Evolutionary conservation across 2,113 vertebrate genomes (phyloP).

Genomic region (Rhinoptilus africanus): DNA sequence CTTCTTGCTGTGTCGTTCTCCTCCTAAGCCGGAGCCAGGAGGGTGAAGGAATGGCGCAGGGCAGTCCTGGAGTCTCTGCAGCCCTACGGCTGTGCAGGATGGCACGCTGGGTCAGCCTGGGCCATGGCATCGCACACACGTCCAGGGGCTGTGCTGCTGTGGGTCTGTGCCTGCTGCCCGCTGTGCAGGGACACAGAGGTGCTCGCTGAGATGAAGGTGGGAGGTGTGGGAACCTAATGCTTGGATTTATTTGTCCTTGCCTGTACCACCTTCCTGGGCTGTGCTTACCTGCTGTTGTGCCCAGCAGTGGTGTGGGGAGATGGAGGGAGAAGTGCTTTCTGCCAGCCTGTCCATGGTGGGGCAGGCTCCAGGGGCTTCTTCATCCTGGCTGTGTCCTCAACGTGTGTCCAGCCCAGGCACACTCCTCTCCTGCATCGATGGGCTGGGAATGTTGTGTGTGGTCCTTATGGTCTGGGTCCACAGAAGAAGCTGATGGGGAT

Average conservation of each 20-base stretch:
- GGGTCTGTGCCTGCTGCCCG: background rate
- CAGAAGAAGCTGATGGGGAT: background rate
- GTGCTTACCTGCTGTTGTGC: background rate
- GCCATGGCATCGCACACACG: accelerated
- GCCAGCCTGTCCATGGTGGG: background rate
- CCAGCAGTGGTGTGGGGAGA: background rate
- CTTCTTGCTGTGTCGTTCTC: background rate
- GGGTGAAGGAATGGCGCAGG: background rate
- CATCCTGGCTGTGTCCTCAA: background rate
- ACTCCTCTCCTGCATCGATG: accelerated
- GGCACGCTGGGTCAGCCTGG: background rate
- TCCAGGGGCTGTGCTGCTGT: accelerated
- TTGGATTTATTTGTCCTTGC: background rate
- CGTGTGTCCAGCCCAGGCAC: background rate
- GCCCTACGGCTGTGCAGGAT: background rate
- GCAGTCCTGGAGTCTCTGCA: background rate
- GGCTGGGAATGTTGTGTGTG: background rate
- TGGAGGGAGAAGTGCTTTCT: background rate
- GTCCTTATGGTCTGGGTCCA: background rate
- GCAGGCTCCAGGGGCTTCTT: background rate
- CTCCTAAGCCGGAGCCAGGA: background rate
- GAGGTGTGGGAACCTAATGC: background rate
- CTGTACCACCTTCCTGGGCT: background rate
- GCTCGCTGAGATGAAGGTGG: background rate
- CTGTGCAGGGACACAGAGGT: background rate